Evolutionary conservation across 2,113 vertebrate species (phyloP).

Genomic region (Baryphthengus martii): DNA sequence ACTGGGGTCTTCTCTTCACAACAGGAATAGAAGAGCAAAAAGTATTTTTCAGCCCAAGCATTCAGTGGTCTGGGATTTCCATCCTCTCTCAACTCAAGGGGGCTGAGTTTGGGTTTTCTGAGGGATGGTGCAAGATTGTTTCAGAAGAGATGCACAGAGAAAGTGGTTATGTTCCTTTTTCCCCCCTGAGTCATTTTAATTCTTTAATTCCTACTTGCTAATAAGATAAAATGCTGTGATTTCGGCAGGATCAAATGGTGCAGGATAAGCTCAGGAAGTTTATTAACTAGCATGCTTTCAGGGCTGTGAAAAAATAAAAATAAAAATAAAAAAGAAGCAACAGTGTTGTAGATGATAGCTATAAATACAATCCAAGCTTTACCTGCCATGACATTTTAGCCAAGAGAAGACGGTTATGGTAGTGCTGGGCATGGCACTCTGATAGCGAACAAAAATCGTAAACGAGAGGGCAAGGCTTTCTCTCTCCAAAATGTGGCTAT

Average conservation of each 20-base stretch:
- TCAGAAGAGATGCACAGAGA: background rate
- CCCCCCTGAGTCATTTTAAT: background rate
- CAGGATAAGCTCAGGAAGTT: background rate
- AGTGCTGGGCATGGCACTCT: background rate
- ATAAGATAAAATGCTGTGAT: slow-evolving; percentile 37
- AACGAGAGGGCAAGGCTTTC: background rate
- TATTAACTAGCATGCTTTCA: slow-evolving; percentile 34
- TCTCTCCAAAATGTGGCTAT: background rate
- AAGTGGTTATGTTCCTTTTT: background rate
- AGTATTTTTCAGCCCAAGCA: background rate
- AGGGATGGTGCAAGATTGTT: background rate
- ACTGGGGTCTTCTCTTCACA: background rate
- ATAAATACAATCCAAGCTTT: background rate
- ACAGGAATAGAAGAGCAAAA: background rate
- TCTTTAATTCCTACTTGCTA: slow-evolving; percentile 14
- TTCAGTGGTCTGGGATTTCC: background rate
- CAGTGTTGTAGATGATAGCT: background rate
- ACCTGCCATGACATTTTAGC: background rate
- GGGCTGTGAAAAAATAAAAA: background rate
- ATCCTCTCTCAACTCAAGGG: background rate
- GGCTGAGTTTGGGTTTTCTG: background rate
- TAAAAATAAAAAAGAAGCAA: background rate
- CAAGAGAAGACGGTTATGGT: background rate
- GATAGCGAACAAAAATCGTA: background rate
- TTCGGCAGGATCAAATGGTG: slow-evolving; percentile 38